Evolutionary conservation across 2,113 vertebrate species (phyloP).

Genomic region (Poeciliopsis occidentalis): DNA sequence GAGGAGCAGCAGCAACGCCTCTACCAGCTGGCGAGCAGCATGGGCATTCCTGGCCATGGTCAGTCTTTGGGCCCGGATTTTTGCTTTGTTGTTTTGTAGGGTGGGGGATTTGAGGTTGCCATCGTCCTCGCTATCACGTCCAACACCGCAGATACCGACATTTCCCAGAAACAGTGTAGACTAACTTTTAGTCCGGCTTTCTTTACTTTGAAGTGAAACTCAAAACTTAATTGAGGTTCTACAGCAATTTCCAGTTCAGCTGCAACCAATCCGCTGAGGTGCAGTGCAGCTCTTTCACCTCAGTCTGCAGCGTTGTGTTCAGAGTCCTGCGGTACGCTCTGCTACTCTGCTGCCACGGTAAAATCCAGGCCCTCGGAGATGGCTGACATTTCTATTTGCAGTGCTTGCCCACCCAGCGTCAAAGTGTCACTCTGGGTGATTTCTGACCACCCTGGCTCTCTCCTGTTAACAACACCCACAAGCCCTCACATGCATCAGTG

Average conservation of each 20-base stretch:
- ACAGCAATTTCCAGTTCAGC: slow-evolving; percentile 35
- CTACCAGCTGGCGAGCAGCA: slow-evolving; percentile 92
- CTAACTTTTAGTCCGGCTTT: slow-evolving; percentile 12
- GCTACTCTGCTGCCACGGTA: slow-evolving; percentile 58
- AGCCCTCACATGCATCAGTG: slow-evolving; percentile 74
- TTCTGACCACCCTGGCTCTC: slow-evolving; percentile 81
- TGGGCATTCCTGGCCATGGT: slow-evolving; percentile 92
- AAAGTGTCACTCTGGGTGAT: slow-evolving; percentile 85
- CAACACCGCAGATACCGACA: not conserved
- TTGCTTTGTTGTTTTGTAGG: slow-evolving; percentile 32
- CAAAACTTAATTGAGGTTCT: slow-evolving; percentile 32
- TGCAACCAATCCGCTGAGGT: slow-evolving; percentile 44
- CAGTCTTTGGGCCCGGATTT: slow-evolving; percentile 43
- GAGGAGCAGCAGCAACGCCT: slow-evolving; percentile 96
- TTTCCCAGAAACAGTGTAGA: slow-evolving; percentile 12
- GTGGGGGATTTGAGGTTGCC: not conserved
- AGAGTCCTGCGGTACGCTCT: slow-evolving; percentile 45
- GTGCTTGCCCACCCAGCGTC: slow-evolving; percentile 79
- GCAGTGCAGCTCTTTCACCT: slow-evolving; percentile 48
- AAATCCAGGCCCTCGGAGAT: slow-evolving; percentile 57
- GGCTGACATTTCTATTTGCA: slow-evolving; percentile 80
- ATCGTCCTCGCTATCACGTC: not conserved
- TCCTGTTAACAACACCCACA: slow-evolving; percentile 83
- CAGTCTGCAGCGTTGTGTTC: slow-evolving; percentile 33
- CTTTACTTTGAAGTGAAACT: slow-evolving; percentile 26